phyloP scores from a whole-genome alignment of 2,888 invertebrate genomes.

The Agrochola litura region DNA sequence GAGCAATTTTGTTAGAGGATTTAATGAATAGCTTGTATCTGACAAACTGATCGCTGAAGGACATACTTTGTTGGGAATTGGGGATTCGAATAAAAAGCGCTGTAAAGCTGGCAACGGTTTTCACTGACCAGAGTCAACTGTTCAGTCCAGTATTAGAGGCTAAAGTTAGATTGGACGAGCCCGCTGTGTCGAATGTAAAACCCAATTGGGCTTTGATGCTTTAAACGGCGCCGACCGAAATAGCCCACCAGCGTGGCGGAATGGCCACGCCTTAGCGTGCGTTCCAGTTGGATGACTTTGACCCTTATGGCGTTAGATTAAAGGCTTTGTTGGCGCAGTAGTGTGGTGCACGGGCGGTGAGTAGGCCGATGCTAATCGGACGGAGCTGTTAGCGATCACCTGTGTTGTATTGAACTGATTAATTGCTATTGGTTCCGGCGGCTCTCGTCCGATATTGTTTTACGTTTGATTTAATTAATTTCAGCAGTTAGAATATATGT shows the following conservation, averaged over 20 bases:
- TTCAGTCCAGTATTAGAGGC: constrained; percentile 74
- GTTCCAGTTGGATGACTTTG: constrained; percentile 50
- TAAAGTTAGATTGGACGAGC: constrained; percentile 85
- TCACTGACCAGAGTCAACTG: constrained; percentile 62
- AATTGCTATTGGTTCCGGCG: constrained; percentile 81
- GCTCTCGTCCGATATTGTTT: constrained; percentile 76
- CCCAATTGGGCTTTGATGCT: constrained; percentile 88
- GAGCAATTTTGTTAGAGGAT: constrained; percentile 43
- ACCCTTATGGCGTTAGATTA: constrained; percentile 60
- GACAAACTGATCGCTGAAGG: constrained; percentile 51
- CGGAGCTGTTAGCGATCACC: constrained; percentile 86
- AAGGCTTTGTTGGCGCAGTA: constrained; percentile 15
- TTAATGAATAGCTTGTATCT: constrained; percentile 55
- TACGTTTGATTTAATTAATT: constrained; percentile 76
- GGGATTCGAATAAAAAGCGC: constrained; percentile 57
- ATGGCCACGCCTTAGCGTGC: constrained; percentile 56
- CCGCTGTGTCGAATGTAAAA: constrained; percentile 85
- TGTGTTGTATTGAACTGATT: constrained; percentile 86
- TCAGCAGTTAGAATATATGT: constrained; percentile 54
- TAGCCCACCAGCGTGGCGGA: constrained; percentile 76
- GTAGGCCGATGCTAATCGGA: constrained; percentile 82
- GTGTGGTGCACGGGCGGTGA: constrained; percentile 53
- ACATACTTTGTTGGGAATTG: constrained; percentile 55
- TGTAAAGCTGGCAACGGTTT: constrained; percentile 64
- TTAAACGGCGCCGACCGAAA: constrained; percentile 84